Base-by-base conservation (phyloP, 2,888 invertebrate genomes). In the Ophion ellenae region DNA sequence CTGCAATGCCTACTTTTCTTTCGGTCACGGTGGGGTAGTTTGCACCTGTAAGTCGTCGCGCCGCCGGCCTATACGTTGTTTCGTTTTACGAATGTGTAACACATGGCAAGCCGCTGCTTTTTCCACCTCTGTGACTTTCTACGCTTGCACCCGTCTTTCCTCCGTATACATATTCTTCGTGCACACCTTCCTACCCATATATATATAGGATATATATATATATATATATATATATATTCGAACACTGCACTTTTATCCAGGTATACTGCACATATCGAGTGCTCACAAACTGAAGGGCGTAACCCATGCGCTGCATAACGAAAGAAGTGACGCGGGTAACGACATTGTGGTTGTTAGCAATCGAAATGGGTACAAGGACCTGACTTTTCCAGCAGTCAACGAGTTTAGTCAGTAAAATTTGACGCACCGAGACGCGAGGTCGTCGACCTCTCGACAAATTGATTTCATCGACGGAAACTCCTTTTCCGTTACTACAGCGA, bases 21-120 rank as follows among this genome's bases (percentile, higher is more conserved):
- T 90, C 89, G 91, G 93, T 93, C 92, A 93, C 92, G 93, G 93
- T 93, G 93, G 93, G 92, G 93, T 93, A 93, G 91, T 90, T 92
- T 92, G 90, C 92, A 93, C 92, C 93, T 93, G 93, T 92, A 87
- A 87, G 85, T 78, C 76, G 63, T 76, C 71, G 70, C 66, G 76
- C 69, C 76, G 75, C 64, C 59, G 32, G 32, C 67, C 45, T 63
- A 47, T 47, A 64, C 47, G 47, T 45, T 47, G 73, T 85, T 87
- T 76, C 84, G 71, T 83, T 83, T 77, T 82, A 82, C 86, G 81
- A 87, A 88, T 88, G 87, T 85, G 82, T 86, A 86, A 87, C 89
- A 90, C 88, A 89, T 89, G 89, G 88, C 84, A 81, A 82, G 67
- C 67, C 86, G 76, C 75, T 74, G 77, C 74, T 81, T 75, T 87